phyloP scores from a whole-genome alignment of 2,888 invertebrate species.

The Tryphoninae sp. region DNA sequence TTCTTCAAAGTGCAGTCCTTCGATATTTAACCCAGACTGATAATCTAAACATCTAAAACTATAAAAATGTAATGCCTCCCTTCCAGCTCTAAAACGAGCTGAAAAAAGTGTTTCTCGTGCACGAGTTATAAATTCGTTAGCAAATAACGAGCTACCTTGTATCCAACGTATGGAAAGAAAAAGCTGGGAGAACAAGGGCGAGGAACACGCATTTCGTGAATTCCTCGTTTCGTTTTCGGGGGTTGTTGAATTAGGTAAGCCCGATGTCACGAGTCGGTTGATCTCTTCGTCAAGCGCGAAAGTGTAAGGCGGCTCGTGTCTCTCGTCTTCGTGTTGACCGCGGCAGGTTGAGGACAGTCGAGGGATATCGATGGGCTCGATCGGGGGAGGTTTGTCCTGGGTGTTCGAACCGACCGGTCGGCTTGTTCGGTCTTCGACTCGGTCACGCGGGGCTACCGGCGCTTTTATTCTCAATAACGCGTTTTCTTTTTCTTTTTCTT shows the following conservation, averaged over 20 bases:
- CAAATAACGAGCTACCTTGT: neutral
- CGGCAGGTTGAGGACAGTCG: slow-evolving; percentile 22
- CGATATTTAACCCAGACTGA: neutral
- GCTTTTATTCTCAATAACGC: slow-evolving; percentile 46
- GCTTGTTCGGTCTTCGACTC: slow-evolving; percentile 37
- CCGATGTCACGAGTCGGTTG: slow-evolving; percentile 37
- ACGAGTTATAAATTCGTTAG: neutral
- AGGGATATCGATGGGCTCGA: slow-evolving; percentile 58
- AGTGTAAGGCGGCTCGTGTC: neutral
- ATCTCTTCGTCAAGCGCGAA: slow-evolving; percentile 45
- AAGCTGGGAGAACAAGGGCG: neutral
- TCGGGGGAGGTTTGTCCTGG: slow-evolving; percentile 59
- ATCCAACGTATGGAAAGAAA: neutral
- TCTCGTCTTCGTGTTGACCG: slow-evolving; percentile 36
- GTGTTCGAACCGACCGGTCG: slow-evolving; percentile 43
- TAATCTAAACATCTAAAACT: neutral
- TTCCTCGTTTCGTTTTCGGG: neutral
- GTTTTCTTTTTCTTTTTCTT: slow-evolving; percentile 18
- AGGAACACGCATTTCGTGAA: slow-evolving; percentile 2
- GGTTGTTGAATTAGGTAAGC: slow-evolving; percentile 36
- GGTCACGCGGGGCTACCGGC: slow-evolving; percentile 55
- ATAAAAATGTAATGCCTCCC: neutral
- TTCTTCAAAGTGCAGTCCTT: neutral
- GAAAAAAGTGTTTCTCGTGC: neutral
- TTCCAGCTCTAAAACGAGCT: neutral